A percentile compares a stretch with the other conserved stretches of the same genome.
These are phyloP conservation scores for Tokudaia tokunoshimensis DNA, from an alignment of 2,797 vertebrate species.

Conservation along the genomic window DNA sequence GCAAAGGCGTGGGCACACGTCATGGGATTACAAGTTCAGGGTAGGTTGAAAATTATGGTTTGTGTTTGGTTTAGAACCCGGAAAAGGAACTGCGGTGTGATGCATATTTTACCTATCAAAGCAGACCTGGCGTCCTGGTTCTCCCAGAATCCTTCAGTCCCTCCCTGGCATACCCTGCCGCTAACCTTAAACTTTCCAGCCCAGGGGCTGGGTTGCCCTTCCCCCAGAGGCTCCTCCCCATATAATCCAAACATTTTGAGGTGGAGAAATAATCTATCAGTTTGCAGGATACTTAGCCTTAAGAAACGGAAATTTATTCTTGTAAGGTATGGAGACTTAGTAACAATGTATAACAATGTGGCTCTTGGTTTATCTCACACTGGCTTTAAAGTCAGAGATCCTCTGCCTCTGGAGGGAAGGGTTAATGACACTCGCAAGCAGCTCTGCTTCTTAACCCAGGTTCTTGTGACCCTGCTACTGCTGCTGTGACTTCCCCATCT, in stretches of 20 bases:
- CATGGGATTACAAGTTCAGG: background rate
- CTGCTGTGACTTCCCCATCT: background rate
- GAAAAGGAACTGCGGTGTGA: background rate
- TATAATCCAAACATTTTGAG: background rate
- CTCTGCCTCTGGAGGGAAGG: background rate
- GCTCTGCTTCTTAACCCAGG: background rate
- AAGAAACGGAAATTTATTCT: background rate
- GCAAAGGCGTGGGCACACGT: background rate
- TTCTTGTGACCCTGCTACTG: background rate
- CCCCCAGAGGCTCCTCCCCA: background rate
- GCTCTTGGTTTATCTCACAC: background rate
- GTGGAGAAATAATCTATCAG: background rate
- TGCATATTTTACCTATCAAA: background rate
- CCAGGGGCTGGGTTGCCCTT: no score
- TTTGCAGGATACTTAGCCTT: no score
- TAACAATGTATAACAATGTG: background rate
- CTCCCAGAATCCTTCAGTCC: background rate
- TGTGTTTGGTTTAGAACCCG: background rate
- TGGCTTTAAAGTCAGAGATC: background rate
- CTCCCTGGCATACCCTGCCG: no score
- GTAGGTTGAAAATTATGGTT: background rate
- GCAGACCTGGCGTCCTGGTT: background rate
- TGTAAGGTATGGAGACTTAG: background rate
- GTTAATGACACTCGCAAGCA: background rate
- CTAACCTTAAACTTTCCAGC: background rate